Conservation (phyloP, 92 coral and sea anemone species). For the Actinernus sp. region DNA sequence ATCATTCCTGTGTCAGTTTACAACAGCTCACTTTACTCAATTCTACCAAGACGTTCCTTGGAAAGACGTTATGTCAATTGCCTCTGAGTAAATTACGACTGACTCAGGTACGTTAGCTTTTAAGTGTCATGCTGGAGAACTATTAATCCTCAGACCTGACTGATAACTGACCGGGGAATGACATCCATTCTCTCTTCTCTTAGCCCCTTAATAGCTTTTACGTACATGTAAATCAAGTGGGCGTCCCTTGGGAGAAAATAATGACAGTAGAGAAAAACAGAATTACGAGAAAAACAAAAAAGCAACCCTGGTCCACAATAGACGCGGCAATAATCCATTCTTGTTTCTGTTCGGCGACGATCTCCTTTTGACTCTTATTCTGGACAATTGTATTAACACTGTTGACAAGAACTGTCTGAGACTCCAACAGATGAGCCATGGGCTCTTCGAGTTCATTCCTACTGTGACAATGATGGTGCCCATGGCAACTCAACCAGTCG, state of each 20-base stretch:
- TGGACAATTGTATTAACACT: conserved; percentile 23
- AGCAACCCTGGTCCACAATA: conserved; percentile 78
- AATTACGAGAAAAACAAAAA: conserved; percentile 65
- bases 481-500: background rate
- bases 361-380: conserved; percentile 16
- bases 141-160: no score
- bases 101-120: no score
- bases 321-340: conserved; percentile 85
- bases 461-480: conserved; percentile 13
- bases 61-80: no score
- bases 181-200: no score
- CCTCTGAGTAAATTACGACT: no score
- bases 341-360: conserved; percentile 39
- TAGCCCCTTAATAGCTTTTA: no score
- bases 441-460: conserved; percentile 6
- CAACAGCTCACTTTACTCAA: no score
- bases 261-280: conserved; percentile 74
- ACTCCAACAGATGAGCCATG: conserved; percentile 8
- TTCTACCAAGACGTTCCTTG: no score
- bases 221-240: no score
- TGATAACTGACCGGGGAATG: no score
- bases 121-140: no score
- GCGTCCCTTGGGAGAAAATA: conserved; percentile 43
- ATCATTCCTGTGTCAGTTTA: no score
- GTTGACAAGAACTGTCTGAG: conserved; percentile 15